phyloP scores from a whole-genome alignment of 2,888 invertebrate species.

The Rotaria sp. region DNA sequence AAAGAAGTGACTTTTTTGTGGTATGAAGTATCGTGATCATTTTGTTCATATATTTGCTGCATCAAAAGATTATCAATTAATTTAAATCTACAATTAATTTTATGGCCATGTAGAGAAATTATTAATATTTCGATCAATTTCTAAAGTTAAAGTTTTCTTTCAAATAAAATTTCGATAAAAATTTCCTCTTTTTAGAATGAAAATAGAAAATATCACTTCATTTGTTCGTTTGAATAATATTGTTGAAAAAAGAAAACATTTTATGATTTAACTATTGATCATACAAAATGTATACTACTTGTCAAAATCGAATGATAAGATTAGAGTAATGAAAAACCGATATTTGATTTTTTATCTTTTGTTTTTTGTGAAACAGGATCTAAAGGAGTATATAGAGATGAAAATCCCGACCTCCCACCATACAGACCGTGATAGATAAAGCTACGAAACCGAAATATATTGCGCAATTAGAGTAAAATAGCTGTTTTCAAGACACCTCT shows the following conservation, averaged over 20 bases:
- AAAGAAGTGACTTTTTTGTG: constrained; percentile 61
- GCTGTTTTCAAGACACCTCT: too few species aligned
- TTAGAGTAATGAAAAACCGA: too few species aligned
- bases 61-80: constrained; percentile 63
- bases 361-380: too few species aligned
- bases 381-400: too few species aligned
- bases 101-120: constrained; percentile 93
- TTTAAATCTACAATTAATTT: constrained; percentile 75
- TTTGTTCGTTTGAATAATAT: constrained; percentile 74
- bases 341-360: too few species aligned
- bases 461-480: too few species aligned
- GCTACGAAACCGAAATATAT: too few species aligned
- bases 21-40: constrained; percentile 84
- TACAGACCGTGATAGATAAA: too few species aligned
- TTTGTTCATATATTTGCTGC: constrained; percentile 87
- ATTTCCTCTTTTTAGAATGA: neutral
- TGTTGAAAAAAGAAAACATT: constrained; percentile 82
- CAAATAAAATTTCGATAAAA: neutral
- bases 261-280: constrained; percentile 90
- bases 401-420: too few species aligned
- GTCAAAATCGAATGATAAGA: constrained; percentile 87
- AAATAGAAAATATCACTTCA: constrained; percentile 46
- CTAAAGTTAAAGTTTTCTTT: neutral
- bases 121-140: constrained; percentile 68
- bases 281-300: constrained; percentile 80